These are phyloP conservation scores for Anguilla anguilla DNA, from an alignment of 2,797 vertebrate genomes.

Conservation along the genomic window DNA sequence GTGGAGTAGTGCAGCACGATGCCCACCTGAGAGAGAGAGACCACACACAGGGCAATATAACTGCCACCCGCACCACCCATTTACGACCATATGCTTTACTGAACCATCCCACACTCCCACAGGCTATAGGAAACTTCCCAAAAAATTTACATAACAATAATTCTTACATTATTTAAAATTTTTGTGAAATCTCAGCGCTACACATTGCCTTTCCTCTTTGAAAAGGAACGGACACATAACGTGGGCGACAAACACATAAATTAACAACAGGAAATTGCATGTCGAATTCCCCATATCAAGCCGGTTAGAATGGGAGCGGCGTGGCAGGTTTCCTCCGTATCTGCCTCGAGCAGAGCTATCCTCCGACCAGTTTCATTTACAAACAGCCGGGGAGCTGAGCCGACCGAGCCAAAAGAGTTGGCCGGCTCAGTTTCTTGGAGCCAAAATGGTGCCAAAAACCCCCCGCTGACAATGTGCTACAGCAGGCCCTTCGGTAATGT, in stretches of 20 bases:
- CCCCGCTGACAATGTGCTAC: not conserved
- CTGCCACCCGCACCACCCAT: not conserved
- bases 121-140: not conserved
- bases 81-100: not conserved
- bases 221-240: not conserved
- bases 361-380: slow-evolving; percentile 12
- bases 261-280: not conserved
- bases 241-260: not conserved
- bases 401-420: not conserved
- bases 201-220: not conserved
- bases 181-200: not conserved
- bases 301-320: not conserved
- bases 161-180: not conserved
- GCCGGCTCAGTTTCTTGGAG: not conserved
- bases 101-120: not conserved
- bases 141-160: not conserved
- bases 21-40: slow-evolving; percentile 78
- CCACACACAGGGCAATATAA: not conserved
- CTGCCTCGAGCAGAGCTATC: not conserved
- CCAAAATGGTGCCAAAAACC: not conserved
- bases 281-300: not conserved
- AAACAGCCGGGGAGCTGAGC: slow-evolving; percentile 8
- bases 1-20: slow-evolving; percentile 97
- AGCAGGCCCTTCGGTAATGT: slow-evolving; percentile 20
- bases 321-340: slow-evolving; percentile 3